A percentile compares a stretch with the other conserved stretches of the same genome.
Conservation (phyloP, 2,113 vertebrate species). For the Acanthisitta chloris region DNA sequence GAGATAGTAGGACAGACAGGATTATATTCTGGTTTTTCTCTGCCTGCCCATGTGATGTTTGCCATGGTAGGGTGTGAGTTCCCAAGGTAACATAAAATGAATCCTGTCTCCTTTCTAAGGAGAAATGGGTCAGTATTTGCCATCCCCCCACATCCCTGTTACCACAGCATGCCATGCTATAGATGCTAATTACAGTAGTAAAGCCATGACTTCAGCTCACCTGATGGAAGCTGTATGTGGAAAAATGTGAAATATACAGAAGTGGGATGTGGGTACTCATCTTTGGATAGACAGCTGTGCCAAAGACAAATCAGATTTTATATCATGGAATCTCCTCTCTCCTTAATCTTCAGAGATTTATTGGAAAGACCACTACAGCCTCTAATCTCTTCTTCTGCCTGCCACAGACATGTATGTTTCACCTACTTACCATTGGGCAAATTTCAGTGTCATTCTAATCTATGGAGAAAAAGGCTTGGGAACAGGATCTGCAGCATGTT, state of each 20-base stretch:
- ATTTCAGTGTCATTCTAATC: neutral
- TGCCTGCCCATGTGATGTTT: neutral
- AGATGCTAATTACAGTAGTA: neutral
- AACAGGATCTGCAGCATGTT: rapidly evolving
- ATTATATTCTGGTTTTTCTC: neutral
- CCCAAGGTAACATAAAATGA: neutral
- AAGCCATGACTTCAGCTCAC: neutral
- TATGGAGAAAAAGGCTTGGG: neutral
- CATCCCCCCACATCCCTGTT: neutral
- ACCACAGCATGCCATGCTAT: neutral
- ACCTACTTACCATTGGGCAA: neutral
- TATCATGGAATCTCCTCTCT: neutral
- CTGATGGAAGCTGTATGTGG: neutral
- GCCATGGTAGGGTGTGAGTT: neutral
- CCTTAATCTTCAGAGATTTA: constrained; percentile 37
- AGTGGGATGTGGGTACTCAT: neutral
- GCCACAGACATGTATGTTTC: neutral
- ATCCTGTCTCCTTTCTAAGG: neutral
- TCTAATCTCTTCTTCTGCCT: neutral
- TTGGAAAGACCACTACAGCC: neutral
- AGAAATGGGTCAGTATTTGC: neutral
- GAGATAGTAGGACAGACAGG: neutral
- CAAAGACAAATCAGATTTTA: constrained; percentile 8
- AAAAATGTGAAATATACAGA: neutral
- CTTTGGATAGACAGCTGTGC: neutral